Evolutionary conservation across 2,888 invertebrate species (phyloP).

Genomic region (Mimumesa dahlbomi): DNA sequence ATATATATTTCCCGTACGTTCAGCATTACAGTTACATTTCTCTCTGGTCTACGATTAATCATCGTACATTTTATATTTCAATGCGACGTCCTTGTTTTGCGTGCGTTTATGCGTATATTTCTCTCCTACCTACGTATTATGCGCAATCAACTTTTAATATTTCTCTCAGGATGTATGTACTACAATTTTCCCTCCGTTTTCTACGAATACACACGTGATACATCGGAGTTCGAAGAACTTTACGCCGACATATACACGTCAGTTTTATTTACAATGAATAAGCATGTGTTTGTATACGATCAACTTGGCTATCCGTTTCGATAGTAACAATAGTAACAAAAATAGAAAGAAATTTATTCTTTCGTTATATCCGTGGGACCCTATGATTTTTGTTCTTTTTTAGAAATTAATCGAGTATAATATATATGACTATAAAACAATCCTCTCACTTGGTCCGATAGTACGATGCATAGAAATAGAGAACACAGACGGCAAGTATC

Average conservation of each 20-base stretch:
- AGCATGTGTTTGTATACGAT: background rate
- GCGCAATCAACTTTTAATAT: background rate
- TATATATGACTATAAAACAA: background rate
- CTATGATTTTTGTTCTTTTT: no score
- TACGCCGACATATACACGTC: constrained; percentile 6
- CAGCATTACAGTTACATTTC: background rate
- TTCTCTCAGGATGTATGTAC: no score
- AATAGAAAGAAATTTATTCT: no score
- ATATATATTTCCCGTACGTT: background rate
- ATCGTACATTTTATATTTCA: background rate
- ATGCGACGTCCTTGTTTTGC: background rate
- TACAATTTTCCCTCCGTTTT: no score
- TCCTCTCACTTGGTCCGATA: background rate
- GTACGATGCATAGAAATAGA: background rate
- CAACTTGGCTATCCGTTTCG: background rate
- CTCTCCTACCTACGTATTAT: no score
- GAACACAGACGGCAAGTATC: background rate
- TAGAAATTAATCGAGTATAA: background rate
- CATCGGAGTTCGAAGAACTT: background rate
- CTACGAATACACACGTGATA: background rate
- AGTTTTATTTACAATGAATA: constrained; percentile 16
- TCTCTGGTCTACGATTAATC: background rate
- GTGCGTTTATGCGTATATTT: no score
- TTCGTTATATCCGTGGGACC: no score
- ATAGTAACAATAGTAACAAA: background rate